Percentiles rank a stretch among this genome's conserved stretches.
Conservation (phyloP, 2,797 vertebrate genomes). For the Menidia menidia region DNA sequence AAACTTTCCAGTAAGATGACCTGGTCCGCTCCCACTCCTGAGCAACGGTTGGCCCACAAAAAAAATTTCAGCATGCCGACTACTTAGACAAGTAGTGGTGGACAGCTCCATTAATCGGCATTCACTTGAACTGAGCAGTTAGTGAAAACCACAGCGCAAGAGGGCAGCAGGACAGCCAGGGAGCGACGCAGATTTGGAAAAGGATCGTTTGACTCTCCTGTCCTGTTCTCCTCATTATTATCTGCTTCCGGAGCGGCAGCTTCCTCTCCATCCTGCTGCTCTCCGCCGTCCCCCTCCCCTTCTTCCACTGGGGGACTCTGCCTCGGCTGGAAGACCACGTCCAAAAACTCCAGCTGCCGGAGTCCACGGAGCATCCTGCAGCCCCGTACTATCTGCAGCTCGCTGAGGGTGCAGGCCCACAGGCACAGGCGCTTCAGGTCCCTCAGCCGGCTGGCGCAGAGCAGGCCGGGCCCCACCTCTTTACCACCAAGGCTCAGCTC, state of each 20-base stretch:
- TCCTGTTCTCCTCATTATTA: conserved; percentile 60
- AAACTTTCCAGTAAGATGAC: not conserved
- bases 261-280: conserved; percentile 56
- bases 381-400: conserved; percentile 79
- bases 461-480: conserved; percentile 82
- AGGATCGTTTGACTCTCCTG: conserved; percentile 66
- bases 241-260: conserved; percentile 45
- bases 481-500: conserved; percentile 82
- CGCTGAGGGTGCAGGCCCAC: conserved; percentile 77
- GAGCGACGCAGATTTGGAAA: conserved; percentile 77
- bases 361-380: conserved; percentile 80
- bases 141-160: conserved; percentile 78
- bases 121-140: conserved; percentile 78
- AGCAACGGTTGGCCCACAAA: not conserved
- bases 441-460: conserved; percentile 79
- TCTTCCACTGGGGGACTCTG: conserved; percentile 64
- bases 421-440: conserved; percentile 80
- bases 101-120: conserved; percentile 57
- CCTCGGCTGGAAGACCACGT: conserved; percentile 78
- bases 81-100: not conserved
- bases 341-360: conserved; percentile 76
- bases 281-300: conserved; percentile 57
- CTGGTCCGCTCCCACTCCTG: not conserved
- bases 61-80: not conserved
- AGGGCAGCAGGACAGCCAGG: conserved; percentile 76